These are phyloP conservation scores for Neosalanx taihuensis DNA, from an alignment of 2,797 vertebrate species.

Conservation along the genomic window DNA sequence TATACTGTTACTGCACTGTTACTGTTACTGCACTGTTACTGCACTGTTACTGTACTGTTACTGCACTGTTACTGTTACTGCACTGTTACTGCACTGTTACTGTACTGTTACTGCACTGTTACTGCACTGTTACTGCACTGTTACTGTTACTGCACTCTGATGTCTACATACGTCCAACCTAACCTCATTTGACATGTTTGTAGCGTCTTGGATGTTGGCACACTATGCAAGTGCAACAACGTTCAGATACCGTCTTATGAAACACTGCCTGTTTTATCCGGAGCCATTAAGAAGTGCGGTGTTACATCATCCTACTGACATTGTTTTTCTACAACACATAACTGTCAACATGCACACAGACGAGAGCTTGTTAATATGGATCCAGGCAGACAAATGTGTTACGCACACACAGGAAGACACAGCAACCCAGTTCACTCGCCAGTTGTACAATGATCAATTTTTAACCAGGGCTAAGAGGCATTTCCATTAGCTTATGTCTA, in stretches of 20 bases:
- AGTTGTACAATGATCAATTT: neutral
- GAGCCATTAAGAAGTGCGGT: neutral
- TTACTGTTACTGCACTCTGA: too few relatives aligned
- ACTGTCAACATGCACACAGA: conserved; percentile 57
- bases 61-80: too few relatives aligned
- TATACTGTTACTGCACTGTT: too few relatives aligned
- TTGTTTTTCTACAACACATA: neutral
- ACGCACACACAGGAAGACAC: conserved; percentile 41
- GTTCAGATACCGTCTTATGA: neutral
- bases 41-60: too few relatives aligned
- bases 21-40: too few relatives aligned
- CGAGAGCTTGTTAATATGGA: conserved; percentile 53
- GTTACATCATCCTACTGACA: neutral
- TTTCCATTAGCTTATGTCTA: conserved; percentile 21
- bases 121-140: too few relatives aligned
- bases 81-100: too few relatives aligned
- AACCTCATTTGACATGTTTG: neutral
- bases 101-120: too few relatives aligned
- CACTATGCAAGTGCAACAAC: neutral
- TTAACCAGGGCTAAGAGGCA: conserved; percentile 37
- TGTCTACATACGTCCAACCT: too few relatives aligned
- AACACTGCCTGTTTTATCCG: too few relatives aligned
- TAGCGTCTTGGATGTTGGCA: neutral
- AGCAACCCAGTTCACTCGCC: conserved; percentile 28
- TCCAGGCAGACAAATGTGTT: conserved; percentile 50